phyloP scores from a whole-genome alignment of 2,797 vertebrate genomes.

The Crotalus adamanteus region DNA sequence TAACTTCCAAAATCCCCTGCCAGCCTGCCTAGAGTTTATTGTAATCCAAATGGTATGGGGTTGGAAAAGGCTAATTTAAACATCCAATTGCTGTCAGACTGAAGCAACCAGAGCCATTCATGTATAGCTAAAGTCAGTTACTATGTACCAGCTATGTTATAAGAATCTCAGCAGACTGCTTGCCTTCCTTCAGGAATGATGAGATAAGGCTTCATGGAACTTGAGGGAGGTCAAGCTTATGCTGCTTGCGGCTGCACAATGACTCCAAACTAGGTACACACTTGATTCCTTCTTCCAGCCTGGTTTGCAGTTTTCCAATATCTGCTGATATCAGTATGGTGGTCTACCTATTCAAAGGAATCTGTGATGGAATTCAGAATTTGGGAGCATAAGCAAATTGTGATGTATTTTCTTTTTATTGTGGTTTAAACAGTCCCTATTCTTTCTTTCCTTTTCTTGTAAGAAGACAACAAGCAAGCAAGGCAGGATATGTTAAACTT shows the following conservation, averaged over 20 bases:
- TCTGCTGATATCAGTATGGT: not conserved
- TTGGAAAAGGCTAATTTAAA: slow-evolving; percentile 45
- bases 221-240: not conserved
- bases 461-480: slow-evolving; percentile 2
- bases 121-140: not conserved
- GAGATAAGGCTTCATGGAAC: not conserved
- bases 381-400: slow-evolving; percentile 71
- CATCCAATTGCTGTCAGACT: slow-evolving; percentile 58
- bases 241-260: not conserved
- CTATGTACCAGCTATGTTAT: not conserved
- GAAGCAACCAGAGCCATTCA: not conserved
- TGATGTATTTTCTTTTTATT: slow-evolving; percentile 47
- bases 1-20: not conserved
- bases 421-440: slow-evolving; percentile 65
- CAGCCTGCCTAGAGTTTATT: not conserved
- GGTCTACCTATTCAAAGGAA: slow-evolving; percentile 41
- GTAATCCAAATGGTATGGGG: not conserved
- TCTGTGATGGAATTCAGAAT: slow-evolving; percentile 67
- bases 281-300: not conserved
- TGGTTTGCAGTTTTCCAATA: not conserved
- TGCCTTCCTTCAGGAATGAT: not conserved
- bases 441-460: slow-evolving; percentile 32
- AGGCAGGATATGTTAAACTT: not conserved
- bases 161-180: not conserved
- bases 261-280: not conserved